These are phyloP conservation scores for Pyrocoelia pectoralis DNA, from an alignment of 2,888 invertebrate species.

Conservation along the genomic window DNA sequence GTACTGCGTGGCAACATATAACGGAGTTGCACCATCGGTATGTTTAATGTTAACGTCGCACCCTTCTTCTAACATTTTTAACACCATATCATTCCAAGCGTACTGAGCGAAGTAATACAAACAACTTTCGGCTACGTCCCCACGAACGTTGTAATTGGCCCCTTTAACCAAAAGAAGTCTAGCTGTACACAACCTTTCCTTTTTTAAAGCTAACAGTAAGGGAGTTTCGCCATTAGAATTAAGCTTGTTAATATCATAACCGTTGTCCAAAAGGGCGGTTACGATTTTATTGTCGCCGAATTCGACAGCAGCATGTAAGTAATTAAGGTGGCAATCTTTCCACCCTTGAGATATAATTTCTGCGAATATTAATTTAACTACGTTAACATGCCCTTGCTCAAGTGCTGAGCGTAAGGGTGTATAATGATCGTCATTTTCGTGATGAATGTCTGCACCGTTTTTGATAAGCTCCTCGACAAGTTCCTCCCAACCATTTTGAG, in stretches of 20 bases:
- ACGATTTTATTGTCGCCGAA: neutral
- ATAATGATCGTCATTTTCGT: neutral
- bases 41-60: neutral
- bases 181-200: neutral
- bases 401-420: neutral
- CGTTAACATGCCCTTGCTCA: neutral
- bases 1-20: neutral
- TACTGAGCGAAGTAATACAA: neutral
- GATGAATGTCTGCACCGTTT: neutral
- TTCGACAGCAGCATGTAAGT: neutral
- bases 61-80: neutral
- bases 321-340: neutral
- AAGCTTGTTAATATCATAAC: neutral
- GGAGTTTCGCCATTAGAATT: conserved; percentile 8
- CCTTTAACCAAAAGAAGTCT: neutral
- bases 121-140: neutral
- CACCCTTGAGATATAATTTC: neutral
- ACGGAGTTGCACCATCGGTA: neutral
- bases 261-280: neutral
- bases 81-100: neutral
- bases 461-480: neutral
- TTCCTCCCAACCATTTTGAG: neutral
- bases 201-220: neutral
- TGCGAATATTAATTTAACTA: neutral
- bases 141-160: neutral